phyloP scores from a whole-genome alignment of 1,140 invertebrate species.

The Drosophila grimshawi region DNA sequence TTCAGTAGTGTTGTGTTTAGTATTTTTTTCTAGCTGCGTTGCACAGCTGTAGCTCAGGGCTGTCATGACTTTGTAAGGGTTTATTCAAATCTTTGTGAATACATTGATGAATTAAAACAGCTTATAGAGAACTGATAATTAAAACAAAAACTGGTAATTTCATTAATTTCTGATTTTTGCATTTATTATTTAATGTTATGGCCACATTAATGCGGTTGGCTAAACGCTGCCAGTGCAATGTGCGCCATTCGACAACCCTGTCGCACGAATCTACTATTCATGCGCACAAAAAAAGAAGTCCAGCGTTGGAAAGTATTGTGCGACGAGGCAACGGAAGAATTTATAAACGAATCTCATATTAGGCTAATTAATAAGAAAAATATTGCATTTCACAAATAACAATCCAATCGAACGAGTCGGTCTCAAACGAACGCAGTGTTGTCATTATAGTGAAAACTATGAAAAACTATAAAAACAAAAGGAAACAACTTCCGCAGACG shows the following conservation, averaged over 20 bases:
- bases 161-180: not conserved
- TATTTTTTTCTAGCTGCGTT: not conserved
- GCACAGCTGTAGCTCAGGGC: slow-evolving; percentile 46
- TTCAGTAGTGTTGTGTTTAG: slow-evolving; percentile 1
- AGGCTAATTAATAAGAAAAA: slow-evolving; percentile 20
- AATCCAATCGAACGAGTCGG: not conserved
- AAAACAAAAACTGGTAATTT: too few relatives aligned
- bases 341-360: slow-evolving; percentile 66
- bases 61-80: slow-evolving; percentile 28
- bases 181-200: not conserved
- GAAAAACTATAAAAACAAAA: slow-evolving; percentile 63
- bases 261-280: slow-evolving; percentile 56
- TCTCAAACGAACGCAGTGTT: slow-evolving; percentile 31
- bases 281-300: slow-evolving; percentile 54
- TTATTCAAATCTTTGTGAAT: not conserved
- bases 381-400: slow-evolving; percentile 45
- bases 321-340: slow-evolving; percentile 43
- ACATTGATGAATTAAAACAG: slow-evolving; percentile 28
- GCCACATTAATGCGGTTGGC: too few relatives aligned
- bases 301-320: slow-evolving; percentile 36
- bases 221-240: not conserved
- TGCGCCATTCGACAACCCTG: slow-evolving; percentile 44
- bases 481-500: slow-evolving; percentile 65
- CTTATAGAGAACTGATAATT: not conserved
- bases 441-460: slow-evolving; percentile 45